Evolutionary conservation across 2,113 vertebrate species (phyloP), one percentile per base, ranked within the genome.

Genomic region (Rana temporaria): DNA sequence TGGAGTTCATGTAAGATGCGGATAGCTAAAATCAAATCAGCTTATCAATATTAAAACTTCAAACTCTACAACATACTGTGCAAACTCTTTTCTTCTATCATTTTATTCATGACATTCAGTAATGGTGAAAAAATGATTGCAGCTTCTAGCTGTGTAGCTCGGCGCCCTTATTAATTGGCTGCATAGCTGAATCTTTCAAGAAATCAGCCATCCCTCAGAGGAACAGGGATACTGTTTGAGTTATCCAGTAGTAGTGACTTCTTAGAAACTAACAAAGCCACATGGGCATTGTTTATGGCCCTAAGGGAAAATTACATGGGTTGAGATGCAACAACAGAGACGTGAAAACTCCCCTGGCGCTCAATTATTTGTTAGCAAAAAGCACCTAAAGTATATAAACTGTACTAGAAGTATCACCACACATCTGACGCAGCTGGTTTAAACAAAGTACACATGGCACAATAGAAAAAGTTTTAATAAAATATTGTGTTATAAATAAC

Each of bases 251-350:
- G 22, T 16, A 26, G n/a, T 6, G 42, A 26, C 48, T 71, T 71
- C 68, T 26, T 71, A 22, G 20, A 57, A 72, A 72, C 52, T 55
- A 52, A 55, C 22, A 55, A 22, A 72, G 17, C 69, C 22, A 56
- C 52, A 72, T 56, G 19, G 11, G 22, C 22, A 55, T 55, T 5
- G 3, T 55, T 12, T 55, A 15, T 22, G 60, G 12, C 60, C 60
- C 60, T 24, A 24, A 63, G 60, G 60, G 20, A 15, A 67, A 53
- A 12, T 11, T 71, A 30, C 69, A 55, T 15, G 20, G 18, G 24
- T 18, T 19, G 4, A 56, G 22, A 56, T 30, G 24, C 22, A 71
- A 7, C 6, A 14, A 16, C 53, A 32, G 17, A 17, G 7, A 18
- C 1, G 6, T 16, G 55, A 24, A 56, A 18, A 72, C 4, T 30